Conservation (phyloP, 2,113 vertebrate genomes). For the Ia io region DNA sequence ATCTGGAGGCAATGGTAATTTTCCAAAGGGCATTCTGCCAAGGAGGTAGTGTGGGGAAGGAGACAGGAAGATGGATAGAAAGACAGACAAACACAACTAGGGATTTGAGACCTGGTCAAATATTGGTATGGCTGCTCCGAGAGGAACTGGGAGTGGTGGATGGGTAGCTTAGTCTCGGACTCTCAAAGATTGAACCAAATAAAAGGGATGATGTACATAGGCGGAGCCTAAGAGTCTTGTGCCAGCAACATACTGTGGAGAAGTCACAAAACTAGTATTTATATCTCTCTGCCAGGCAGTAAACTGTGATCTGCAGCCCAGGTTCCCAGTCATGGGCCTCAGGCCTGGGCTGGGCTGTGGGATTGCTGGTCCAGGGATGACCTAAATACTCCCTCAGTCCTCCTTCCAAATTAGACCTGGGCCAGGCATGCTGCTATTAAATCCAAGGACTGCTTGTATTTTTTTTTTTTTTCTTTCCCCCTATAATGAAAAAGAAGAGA, state of each 20-base stretch:
- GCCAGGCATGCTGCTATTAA: neutral
- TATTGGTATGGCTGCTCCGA: neutral
- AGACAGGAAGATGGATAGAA: neutral
- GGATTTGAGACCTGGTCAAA: neutral
- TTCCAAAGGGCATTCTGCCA: conserved; percentile 38
- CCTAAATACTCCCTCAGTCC: neutral
- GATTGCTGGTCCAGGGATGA: neutral
- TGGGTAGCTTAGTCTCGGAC: neutral
- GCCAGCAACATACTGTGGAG: neutral
- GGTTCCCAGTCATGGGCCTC: neutral
- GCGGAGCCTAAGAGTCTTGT: neutral
- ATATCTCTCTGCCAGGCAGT: neutral
- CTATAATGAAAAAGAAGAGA: neutral
- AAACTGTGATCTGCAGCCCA: neutral
- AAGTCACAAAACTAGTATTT: neutral
- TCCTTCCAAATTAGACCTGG: neutral
- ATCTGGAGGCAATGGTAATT: conserved; percentile 17
- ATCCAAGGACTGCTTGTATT: neutral
- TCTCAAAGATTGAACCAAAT: neutral
- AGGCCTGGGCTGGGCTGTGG: neutral
- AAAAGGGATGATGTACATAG: neutral
- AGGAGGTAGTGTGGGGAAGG: neutral
- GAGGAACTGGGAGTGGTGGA: neutral
- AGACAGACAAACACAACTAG: neutral
- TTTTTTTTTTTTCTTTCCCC: neutral